Percentiles rank a stretch among this genome's conserved stretches.
phyloP scores from a whole-genome alignment of 2,888 invertebrate genomes.

The Tetragonisca angustula region DNA sequence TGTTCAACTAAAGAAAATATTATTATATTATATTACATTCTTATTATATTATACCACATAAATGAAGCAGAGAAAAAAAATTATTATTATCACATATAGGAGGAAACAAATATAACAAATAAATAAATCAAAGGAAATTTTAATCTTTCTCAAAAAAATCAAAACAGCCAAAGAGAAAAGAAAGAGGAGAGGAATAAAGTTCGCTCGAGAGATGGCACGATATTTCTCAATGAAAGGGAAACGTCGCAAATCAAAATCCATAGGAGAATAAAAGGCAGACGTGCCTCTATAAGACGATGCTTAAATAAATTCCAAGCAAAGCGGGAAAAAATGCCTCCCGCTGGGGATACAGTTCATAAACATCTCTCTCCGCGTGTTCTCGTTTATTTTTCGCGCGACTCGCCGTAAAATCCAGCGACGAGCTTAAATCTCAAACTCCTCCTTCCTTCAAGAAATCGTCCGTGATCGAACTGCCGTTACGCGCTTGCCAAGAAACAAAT shows the following conservation, averaged over 20 bases:
- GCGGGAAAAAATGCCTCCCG: neutral
- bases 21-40: too few relatives aligned
- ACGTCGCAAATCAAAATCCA: constrained; percentile 9
- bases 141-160: too few relatives aligned
- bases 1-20: too few relatives aligned
- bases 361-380: neutral
- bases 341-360: neutral
- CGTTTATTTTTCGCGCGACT: neutral
- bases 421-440: constrained; percentile 12
- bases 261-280: neutral
- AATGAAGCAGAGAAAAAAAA: neutral
- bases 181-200: too few relatives aligned
- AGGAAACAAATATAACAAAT: too few relatives aligned
- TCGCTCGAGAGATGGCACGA: neutral
- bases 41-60: too few relatives aligned
- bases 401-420: constrained; percentile 5
- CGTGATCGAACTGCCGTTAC: neutral
- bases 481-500: constrained; percentile 11
- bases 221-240: neutral
- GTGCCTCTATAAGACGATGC: neutral
- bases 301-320: constrained; percentile 32
- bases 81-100: too few relatives aligned
- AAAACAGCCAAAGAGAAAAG: too few relatives aligned
- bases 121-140: too few relatives aligned
- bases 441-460: neutral